Conservation (phyloP, 2,113 vertebrate genomes). For the Theristicus caerulescens region DNA sequence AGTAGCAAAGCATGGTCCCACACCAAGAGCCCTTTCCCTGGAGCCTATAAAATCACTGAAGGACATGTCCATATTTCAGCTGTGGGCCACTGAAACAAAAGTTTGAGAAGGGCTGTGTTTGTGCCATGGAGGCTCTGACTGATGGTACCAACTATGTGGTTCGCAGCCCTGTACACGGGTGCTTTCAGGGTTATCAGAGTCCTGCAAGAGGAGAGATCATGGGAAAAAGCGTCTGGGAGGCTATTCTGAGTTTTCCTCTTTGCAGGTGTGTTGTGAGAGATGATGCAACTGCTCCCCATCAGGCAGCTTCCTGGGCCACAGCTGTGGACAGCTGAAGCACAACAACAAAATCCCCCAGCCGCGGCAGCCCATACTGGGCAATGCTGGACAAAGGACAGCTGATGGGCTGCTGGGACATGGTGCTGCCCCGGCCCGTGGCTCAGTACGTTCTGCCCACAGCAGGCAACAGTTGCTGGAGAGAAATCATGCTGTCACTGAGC, state of each 20-base stretch:
- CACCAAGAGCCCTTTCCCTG: neutral
- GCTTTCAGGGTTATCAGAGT: neutral
- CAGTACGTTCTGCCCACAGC: neutral
- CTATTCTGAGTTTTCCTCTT: neutral
- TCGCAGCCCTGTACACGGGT: fast-evolving
- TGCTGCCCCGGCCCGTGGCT: neutral
- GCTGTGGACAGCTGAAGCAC: neutral
- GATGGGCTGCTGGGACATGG: neutral
- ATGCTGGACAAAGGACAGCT: neutral
- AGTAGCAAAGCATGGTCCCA: neutral
- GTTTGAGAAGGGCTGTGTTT: neutral
- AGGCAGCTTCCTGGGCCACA: neutral
- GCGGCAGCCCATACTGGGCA: neutral
- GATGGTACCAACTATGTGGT: neutral
- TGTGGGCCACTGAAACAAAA: neutral
- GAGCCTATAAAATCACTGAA: neutral
- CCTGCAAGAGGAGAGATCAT: neutral
- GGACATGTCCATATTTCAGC: neutral
- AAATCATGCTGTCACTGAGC: conserved; percentile 34
- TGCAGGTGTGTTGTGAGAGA: neutral
- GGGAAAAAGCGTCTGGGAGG: fast-evolving
- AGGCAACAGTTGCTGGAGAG: neutral
- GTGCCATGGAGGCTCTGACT: neutral
- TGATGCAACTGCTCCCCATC: neutral
- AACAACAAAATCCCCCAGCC: neutral